Evolutionary conservation across 2,113 vertebrate species (phyloP).

Genomic region (Malurus elegans): DNA sequence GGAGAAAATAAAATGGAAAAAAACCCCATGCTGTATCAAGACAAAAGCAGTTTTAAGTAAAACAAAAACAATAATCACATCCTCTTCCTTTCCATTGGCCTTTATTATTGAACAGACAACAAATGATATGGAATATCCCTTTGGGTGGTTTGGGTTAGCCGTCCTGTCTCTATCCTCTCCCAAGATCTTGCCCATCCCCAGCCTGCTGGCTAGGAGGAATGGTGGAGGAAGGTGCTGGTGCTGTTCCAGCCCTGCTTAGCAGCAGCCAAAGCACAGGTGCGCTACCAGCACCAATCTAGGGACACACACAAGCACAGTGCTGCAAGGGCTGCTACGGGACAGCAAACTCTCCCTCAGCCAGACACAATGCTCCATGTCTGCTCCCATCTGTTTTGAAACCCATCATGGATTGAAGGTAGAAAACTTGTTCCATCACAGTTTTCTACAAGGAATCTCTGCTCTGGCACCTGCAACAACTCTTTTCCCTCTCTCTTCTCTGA

Average conservation of each 20-base stretch:
- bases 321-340: not conserved
- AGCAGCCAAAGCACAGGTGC: not conserved
- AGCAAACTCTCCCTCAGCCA: not conserved
- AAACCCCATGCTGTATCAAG: not conserved
- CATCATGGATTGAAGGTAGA: not conserved
- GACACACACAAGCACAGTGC: too few relatives aligned
- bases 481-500: not conserved
- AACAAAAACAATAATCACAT: not conserved
- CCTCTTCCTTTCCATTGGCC: not conserved
- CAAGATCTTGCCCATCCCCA: not conserved
- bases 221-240: too few relatives aligned
- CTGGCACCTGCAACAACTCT: rapidly evolving
- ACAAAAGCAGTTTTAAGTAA: not conserved
- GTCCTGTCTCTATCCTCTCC: too few relatives aligned
- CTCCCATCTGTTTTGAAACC: not conserved
- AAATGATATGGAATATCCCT: not conserved
- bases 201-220: too few relatives aligned
- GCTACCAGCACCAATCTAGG: too few relatives aligned
- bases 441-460: not conserved
- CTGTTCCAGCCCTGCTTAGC: not conserved
- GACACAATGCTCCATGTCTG: rapidly evolving
- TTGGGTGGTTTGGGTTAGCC: not conserved
- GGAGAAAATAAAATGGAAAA: not conserved
- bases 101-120: not conserved
- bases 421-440: not conserved